phyloP scores from a whole-genome alignment of 2,888 invertebrate species.

The Acrobasis repandana region DNA sequence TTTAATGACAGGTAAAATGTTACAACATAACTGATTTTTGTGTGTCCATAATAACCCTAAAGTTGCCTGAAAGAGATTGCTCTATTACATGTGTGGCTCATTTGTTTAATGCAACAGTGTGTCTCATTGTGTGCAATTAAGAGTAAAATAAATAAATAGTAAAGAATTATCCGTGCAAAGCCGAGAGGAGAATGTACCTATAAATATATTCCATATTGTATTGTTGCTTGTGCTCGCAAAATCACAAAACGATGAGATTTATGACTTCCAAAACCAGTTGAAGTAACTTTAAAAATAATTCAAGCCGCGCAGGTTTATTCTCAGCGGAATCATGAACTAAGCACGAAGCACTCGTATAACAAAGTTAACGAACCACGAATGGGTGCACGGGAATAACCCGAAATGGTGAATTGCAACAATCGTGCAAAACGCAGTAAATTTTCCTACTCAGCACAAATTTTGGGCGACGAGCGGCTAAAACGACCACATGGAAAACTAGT shows the following conservation, averaged over 20 bases:
- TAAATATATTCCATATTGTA: too few species aligned
- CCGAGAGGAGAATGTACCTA: too few species aligned
- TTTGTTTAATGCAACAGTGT: too few species aligned
- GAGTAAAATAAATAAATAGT: too few species aligned
- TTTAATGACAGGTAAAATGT: too few species aligned
- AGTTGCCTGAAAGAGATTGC: too few species aligned
- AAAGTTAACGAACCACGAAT: conserved; percentile 79
- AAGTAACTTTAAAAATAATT: conserved; percentile 23
- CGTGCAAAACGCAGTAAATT: conserved; percentile 71
- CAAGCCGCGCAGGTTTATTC: conserved; percentile 39
- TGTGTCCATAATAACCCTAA: too few species aligned
- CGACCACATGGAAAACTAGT: not conserved
- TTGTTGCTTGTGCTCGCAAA: not conserved
- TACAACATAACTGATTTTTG: too few species aligned
- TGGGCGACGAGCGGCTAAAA: conserved; percentile 36
- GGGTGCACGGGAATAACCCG: conserved; percentile 67
- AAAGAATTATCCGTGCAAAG: too few species aligned
- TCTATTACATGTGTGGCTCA: too few species aligned
- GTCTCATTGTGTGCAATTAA: too few species aligned
- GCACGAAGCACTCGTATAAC: conserved; percentile 68
- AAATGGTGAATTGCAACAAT: conserved; percentile 75
- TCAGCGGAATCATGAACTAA: conserved; percentile 65
- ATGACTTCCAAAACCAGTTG: not conserved
- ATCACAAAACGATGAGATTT: not conserved
- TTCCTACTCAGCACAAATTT: conserved; percentile 45